A percentile compares a stretch with the other conserved stretches of the same genome.
Evolutionary conservation across 2,797 vertebrate species (phyloP).

Genomic region (Tinamus major): DNA sequence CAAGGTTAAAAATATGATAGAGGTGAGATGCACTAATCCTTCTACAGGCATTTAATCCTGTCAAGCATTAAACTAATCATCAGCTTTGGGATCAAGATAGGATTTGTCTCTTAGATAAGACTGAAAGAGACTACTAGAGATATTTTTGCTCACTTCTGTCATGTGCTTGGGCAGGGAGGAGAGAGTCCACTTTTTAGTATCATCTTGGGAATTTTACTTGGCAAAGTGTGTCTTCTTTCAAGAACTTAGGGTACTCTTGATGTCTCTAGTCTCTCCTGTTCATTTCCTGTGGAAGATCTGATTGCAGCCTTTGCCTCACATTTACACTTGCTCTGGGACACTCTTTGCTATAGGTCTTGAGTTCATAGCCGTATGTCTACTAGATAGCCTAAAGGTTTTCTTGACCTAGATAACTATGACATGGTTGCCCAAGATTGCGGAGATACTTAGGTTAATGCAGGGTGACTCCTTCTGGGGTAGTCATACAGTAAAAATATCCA

Average conservation of each 20-base stretch:
- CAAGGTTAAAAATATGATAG: neutral
- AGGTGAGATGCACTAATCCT: neutral
- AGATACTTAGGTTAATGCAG: neutral
- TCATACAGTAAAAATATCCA: neutral
- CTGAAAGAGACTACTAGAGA: neutral
- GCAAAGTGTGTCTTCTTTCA: neutral
- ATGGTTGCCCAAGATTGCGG: neutral
- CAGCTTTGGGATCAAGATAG: neutral
- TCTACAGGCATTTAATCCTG: neutral
- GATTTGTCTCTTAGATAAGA: neutral
- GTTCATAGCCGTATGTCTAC: too few relatives aligned
- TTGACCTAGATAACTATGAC: too few relatives aligned
- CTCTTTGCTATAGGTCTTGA: neutral
- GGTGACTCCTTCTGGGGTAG: neutral
- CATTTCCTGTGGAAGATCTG: neutral
- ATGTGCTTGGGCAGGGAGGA: too few relatives aligned
- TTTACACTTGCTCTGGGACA: neutral
- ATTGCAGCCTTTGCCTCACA: neutral
- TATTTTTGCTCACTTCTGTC: too few relatives aligned
- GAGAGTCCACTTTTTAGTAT: too few relatives aligned
- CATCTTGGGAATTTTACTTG: too few relatives aligned
- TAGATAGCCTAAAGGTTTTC: neutral
- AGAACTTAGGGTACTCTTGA: neutral
- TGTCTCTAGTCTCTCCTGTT: too few relatives aligned
- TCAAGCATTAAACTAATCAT: neutral